These are phyloP conservation scores for Sclerurus mexicanus DNA, from an alignment of 2,113 vertebrate genomes.

Conservation along the genomic window DNA sequence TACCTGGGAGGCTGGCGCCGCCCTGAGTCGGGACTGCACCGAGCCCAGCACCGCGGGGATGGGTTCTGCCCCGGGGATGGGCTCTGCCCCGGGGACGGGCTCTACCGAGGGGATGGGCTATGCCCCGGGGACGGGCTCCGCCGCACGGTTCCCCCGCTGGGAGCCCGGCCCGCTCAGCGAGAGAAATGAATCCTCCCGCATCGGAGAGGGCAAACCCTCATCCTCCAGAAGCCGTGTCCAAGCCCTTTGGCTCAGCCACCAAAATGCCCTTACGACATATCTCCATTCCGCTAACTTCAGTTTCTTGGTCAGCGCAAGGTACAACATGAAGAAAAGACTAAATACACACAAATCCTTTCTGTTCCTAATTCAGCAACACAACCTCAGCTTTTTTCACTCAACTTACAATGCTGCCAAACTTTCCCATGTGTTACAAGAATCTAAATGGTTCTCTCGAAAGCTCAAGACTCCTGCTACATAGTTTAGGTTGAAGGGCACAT, in stretches of 20 bases:
- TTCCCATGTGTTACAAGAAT: background rate
- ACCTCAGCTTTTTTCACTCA: background rate
- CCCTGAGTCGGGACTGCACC: background rate
- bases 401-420: background rate
- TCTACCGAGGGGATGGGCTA: too few relatives aligned
- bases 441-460: background rate
- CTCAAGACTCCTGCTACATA: background rate
- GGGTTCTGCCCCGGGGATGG: background rate
- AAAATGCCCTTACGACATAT: accelerated
- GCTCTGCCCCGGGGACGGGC: too few relatives aligned
- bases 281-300: background rate
- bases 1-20: background rate
- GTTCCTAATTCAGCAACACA: background rate
- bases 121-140: background rate
- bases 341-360: background rate
- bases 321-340: background rate
- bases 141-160: background rate
- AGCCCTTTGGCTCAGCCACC: background rate
- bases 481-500: slow-evolving; percentile 56
- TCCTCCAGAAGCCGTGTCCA: background rate
- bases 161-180: background rate
- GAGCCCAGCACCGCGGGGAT: background rate
- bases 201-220: too few relatives aligned
- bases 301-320: background rate
- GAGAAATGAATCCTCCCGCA: accelerated